A percentile compares a stretch with the other conserved stretches of the same genome.
Evolutionary conservation across 2,888 invertebrate genomes (phyloP).

Genomic region (Hydraecia micacea): DNA sequence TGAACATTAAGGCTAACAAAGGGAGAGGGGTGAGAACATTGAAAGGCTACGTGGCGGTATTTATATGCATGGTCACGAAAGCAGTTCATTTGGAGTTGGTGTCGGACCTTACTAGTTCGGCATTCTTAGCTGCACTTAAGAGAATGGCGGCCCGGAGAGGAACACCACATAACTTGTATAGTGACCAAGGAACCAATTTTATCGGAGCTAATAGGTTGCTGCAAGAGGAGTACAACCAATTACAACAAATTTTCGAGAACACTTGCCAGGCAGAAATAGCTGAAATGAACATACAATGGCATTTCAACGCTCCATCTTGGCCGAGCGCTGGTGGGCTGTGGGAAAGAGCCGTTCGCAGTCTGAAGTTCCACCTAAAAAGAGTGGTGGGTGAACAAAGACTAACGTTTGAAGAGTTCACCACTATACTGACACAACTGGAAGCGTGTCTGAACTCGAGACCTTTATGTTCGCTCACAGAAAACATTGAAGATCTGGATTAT

Average conservation of each 20-base stretch:
- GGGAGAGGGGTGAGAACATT: background rate
- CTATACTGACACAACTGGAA: constrained; percentile 1
- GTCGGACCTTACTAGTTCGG: background rate
- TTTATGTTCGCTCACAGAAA: constrained; percentile 1
- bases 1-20: background rate
- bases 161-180: background rate
- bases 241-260: background rate
- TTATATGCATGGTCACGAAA: background rate
- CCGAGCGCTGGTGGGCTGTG: no score
- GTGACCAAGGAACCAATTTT: constrained; percentile 2
- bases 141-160: background rate
- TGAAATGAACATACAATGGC: constrained; percentile 15
- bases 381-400: no score
- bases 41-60: background rate
- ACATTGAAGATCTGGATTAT: constrained; percentile 9
- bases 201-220: background rate
- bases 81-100: background rate
- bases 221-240: background rate
- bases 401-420: constrained; percentile 17
- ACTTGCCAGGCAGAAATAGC: background rate
- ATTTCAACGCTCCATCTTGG: background rate
- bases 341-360: no score
- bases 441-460: no score
- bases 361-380: no score
- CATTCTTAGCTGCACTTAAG: background rate